Evolutionary conservation across 1,140 invertebrate species (phyloP).

Genomic region (Panonychus citri): DNA sequence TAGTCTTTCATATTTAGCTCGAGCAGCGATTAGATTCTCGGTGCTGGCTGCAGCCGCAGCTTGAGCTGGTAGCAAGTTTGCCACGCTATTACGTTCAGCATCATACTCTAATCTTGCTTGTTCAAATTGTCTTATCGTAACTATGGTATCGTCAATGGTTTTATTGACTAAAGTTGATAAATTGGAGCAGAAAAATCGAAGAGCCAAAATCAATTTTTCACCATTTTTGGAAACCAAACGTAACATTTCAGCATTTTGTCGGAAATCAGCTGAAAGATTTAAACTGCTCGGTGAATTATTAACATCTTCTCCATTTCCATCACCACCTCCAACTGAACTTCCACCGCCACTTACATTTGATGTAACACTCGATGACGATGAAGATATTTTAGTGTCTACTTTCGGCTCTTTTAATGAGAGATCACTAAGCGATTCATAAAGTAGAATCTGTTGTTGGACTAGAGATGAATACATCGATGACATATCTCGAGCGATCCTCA

Average conservation of each 20-base stretch:
- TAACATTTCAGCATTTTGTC: conserved; percentile 85
- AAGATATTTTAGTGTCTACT: neutral
- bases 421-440: conserved; percentile 9
- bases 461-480: conserved; percentile 6
- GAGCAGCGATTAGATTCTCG: conserved; percentile 5
- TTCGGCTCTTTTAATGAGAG: conserved; percentile 3
- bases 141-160: conserved; percentile 83
- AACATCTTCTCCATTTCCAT: no score
- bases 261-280: conserved; percentile 46
- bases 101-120: conserved; percentile 83
- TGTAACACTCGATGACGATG: neutral
- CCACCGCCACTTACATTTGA: neutral
- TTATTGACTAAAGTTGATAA: conserved; percentile 85
- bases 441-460: conserved; percentile 4
- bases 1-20: conserved; percentile 62
- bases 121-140: conserved; percentile 80
- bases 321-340: no score
- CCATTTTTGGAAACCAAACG: conserved; percentile 77
- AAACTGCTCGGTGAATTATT: no score
- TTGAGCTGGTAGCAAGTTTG: conserved; percentile 18
- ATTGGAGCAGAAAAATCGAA: conserved; percentile 87
- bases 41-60: conserved; percentile 23
- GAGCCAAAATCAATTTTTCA: conserved; percentile 54
- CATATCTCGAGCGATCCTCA: conserved; percentile 45
- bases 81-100: conserved; percentile 50